Evolutionary conservation across 2,888 invertebrate genomes (phyloP).

Genomic region (Mellilla xanthometata): DNA sequence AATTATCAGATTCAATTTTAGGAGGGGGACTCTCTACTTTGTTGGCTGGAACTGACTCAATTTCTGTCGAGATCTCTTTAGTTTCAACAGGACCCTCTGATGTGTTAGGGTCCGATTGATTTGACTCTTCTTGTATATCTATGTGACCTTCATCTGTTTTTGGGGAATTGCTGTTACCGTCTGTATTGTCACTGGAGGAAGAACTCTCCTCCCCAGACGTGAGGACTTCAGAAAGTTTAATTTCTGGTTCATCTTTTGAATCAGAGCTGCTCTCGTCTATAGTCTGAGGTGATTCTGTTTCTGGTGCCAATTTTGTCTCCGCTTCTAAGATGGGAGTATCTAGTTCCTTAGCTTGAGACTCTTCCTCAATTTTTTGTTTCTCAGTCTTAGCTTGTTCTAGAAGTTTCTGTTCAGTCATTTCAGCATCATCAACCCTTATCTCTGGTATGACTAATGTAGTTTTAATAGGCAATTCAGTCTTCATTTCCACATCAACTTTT

Average conservation of each 20-base stretch:
- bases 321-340: slow-evolving; percentile 34
- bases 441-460: slow-evolving; percentile 60
- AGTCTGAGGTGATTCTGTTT: slow-evolving; percentile 41
- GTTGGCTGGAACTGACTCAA: slow-evolving; percentile 27
- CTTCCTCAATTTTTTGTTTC: slow-evolving; percentile 33
- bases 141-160: slow-evolving; percentile 56
- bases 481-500: slow-evolving; percentile 56
- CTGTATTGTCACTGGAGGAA: slow-evolving; percentile 73
- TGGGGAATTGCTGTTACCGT: slow-evolving; percentile 73
- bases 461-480: slow-evolving; percentile 34
- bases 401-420: slow-evolving; percentile 67
- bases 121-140: slow-evolving; percentile 55
- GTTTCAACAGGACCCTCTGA: slow-evolving; percentile 35
- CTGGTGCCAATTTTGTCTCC: slow-evolving; percentile 30
- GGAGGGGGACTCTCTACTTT: slow-evolving; percentile 34
- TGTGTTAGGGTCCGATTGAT: slow-evolving; percentile 41
- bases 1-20: slow-evolving; percentile 58
- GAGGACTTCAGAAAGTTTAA: slow-evolving; percentile 61
- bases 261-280: slow-evolving; percentile 67
- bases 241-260: slow-evolving; percentile 64
- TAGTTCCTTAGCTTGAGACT: slow-evolving; percentile 14
- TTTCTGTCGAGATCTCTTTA: slow-evolving; percentile 9
- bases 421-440: slow-evolving; percentile 71
- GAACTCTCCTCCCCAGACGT: slow-evolving; percentile 75
- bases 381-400: slow-evolving; percentile 47